A percentile compares a stretch with the other conserved stretches of the same genome.
phyloP scores from a whole-genome alignment of 2,113 vertebrate species.

The Dipodomys ordii region DNA sequence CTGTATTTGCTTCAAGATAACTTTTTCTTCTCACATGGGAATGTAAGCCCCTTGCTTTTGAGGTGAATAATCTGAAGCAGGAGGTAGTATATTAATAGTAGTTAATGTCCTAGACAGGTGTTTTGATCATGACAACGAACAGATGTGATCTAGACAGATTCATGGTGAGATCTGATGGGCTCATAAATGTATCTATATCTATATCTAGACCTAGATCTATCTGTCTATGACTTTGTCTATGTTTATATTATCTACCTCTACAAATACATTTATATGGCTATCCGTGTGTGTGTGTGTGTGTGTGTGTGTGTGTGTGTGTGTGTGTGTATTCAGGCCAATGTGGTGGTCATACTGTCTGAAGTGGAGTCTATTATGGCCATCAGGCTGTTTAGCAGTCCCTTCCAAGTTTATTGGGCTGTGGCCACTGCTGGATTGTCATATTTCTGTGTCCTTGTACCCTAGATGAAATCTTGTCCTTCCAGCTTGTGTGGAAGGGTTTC shows the following conservation, averaged over 20 bases:
- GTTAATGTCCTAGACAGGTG: background rate
- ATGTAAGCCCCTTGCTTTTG: background rate
- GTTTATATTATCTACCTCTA: too few relatives aligned
- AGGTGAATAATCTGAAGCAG: background rate
- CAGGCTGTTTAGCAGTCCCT: background rate
- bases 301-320: too few relatives aligned
- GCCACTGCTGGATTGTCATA: background rate
- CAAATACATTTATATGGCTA: too few relatives aligned
- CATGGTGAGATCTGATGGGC: background rate
- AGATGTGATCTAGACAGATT: background rate
- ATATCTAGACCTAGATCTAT: too few relatives aligned
- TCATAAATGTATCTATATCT: too few relatives aligned
- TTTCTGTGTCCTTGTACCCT: background rate
- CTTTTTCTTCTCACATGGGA: background rate
- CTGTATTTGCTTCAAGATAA: rapidly evolving
- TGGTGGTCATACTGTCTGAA: background rate
- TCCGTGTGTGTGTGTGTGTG: too few relatives aligned
- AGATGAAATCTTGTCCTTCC: background rate
- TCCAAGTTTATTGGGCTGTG: too few relatives aligned
- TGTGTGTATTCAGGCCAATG: background rate
- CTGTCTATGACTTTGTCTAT: too few relatives aligned
- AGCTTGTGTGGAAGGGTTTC: background rate
- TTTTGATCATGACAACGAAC: background rate
- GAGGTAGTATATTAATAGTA: background rate
- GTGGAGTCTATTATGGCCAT: rapidly evolving